These are phyloP conservation scores for Centruroides vittatus DNA, from an alignment of 1,140 invertebrate genomes.

Conservation along the genomic window DNA sequence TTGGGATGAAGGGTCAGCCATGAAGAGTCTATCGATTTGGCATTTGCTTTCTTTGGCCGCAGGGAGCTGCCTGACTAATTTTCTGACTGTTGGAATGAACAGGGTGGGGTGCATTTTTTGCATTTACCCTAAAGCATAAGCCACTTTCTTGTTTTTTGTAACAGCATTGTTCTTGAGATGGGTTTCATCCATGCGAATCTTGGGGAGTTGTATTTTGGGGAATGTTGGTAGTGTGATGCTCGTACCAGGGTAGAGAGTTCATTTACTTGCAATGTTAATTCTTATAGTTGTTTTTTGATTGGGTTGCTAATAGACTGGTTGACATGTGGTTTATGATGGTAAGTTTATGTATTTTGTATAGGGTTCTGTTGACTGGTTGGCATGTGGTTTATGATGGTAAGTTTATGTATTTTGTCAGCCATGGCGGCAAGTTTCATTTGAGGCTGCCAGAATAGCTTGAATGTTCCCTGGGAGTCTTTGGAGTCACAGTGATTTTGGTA, in stretches of 20 bases:
- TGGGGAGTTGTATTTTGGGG: background rate
- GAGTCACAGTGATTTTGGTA: constrained; percentile 1
- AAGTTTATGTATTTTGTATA: too few relatives aligned
- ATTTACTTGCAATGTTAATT: too few relatives aligned
- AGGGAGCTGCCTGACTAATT: background rate
- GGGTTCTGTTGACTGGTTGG: background rate
- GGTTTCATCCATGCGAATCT: too few relatives aligned
- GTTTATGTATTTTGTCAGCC: background rate
- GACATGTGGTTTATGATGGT: background rate
- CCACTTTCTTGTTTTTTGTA: constrained; percentile 1
- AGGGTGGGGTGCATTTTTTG: constrained; percentile 1
- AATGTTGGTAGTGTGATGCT: background rate
- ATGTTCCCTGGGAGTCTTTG: background rate
- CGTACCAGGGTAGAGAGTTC: too few relatives aligned
- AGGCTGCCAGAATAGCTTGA: background rate
- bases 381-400: too few relatives aligned
- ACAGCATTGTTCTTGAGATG: too few relatives aligned
- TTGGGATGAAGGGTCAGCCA: background rate
- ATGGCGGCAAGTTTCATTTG: background rate
- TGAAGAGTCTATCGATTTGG: too few relatives aligned
- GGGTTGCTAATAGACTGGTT: background rate
- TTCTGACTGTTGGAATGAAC: background rate
- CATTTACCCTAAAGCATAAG: constrained; percentile 6
- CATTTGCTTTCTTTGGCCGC: background rate
- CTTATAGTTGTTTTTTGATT: background rate